Evolutionary conservation across 2,797 vertebrate genomes (phyloP).

Genomic region (Lepidocolaptes lacrymiger): DNA sequence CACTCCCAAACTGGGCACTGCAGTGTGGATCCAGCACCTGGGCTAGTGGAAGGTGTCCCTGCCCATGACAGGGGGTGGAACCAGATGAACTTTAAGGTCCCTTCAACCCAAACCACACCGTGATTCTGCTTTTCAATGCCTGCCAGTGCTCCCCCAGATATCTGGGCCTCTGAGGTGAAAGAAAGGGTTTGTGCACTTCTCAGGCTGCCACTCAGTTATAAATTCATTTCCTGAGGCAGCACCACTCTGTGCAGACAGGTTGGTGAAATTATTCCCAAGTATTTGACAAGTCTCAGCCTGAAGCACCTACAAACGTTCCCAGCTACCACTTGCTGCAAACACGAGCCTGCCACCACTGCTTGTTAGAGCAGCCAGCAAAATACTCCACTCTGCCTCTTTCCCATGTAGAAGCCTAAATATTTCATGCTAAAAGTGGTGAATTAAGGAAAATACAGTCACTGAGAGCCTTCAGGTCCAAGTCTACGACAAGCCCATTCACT

Average conservation of each 20-base stretch:
- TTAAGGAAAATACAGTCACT: not conserved
- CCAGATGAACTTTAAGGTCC: not conserved
- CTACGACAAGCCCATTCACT: not conserved
- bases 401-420: not conserved
- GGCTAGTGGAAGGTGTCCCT: not conserved
- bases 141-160: fast-evolving
- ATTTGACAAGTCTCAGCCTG: not conserved
- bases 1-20: not conserved
- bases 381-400: not conserved
- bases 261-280: not conserved
- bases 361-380: not conserved
- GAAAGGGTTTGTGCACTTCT: not conserved
- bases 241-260: not conserved
- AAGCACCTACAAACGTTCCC: not conserved
- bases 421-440: not conserved
- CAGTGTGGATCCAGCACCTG: not conserved
- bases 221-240: not conserved
- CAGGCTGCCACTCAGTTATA: not conserved
- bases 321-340: not conserved
- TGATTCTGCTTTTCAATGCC: not conserved
- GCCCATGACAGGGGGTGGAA: not conserved
- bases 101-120: not conserved
- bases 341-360: not conserved
- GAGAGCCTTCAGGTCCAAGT: not conserved
- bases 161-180: not conserved